Percentiles rank a stretch among this genome's conserved stretches.
Evolutionary conservation across 2,888 invertebrate species (phyloP).

Genomic region (Cremastobaeus sp.): DNA sequence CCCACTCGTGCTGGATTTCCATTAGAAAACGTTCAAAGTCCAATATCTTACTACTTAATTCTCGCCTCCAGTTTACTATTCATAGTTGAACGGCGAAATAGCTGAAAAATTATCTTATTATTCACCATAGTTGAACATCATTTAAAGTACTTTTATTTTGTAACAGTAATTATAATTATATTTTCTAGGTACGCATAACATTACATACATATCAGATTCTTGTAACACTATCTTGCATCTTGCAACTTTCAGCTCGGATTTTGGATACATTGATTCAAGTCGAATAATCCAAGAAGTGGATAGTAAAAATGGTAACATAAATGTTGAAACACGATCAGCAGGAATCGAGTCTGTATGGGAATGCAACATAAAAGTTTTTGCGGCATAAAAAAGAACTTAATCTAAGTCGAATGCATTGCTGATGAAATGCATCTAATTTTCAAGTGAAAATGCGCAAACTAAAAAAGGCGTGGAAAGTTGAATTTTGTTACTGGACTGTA

Average conservation of each 20-base stretch:
- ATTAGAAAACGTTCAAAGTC: slow-evolving; percentile 62
- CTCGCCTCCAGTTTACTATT: slow-evolving; percentile 70
- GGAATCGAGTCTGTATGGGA: too few species aligned
- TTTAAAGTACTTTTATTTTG: slow-evolving; percentile 33
- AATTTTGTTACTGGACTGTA: neutral
- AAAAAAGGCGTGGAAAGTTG: too few species aligned
- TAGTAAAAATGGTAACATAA: too few species aligned
- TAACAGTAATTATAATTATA: slow-evolving; percentile 8
- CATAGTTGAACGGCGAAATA: slow-evolving; percentile 74
- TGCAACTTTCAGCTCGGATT: slow-evolving; percentile 51
- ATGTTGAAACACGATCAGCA: too few species aligned
- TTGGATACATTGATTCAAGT: slow-evolving; percentile 47
- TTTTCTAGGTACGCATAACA: neutral
- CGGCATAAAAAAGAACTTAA: too few species aligned
- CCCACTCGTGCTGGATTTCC: slow-evolving; percentile 61
- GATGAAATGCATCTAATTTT: too few species aligned
- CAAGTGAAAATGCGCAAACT: neutral
- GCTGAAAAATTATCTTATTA: slow-evolving; percentile 75
- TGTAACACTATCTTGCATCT: too few species aligned
- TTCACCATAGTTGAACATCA: slow-evolving; percentile 60
- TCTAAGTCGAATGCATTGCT: too few species aligned
- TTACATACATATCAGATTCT: too few species aligned
- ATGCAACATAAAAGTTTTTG: too few species aligned
- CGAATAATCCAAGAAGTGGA: too few species aligned
- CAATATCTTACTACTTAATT: slow-evolving; percentile 67